phyloP scores from a whole-genome alignment of 2,113 vertebrate species.

The Microtus oregoni region DNA sequence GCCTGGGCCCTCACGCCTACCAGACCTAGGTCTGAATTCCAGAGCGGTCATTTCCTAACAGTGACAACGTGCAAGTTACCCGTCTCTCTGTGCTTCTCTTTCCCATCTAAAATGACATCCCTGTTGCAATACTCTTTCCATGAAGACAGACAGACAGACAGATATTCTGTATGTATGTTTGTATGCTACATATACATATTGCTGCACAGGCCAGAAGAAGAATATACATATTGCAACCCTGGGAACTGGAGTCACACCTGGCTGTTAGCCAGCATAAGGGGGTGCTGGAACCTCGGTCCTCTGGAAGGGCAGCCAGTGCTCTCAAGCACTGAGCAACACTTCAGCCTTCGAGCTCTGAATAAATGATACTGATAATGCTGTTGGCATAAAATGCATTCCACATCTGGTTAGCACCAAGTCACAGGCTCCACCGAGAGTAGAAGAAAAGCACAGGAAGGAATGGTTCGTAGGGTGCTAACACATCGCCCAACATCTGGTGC shows the following conservation, averaged over 20 bases:
- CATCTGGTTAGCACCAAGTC: not conserved
- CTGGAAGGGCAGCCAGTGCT: not conserved
- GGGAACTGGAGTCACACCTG: not conserved
- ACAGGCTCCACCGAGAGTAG: not conserved
- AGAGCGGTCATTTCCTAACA: not conserved
- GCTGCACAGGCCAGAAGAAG: not conserved
- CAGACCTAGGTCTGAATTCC: not conserved
- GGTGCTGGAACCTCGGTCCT: not conserved
- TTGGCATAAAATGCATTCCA: too few species aligned
- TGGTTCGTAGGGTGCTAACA: not conserved
- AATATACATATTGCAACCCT: too few species aligned
- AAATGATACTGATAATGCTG: not conserved
- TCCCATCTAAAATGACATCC: not conserved
- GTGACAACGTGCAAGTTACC: not conserved
- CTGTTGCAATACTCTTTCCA: not conserved
- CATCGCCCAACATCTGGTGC: not conserved
- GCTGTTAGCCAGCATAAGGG: not conserved
- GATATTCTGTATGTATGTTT: not conserved
- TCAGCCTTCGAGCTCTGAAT: not conserved
- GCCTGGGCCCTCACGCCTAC: not conserved
- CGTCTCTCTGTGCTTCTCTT: not conserved
- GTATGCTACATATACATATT: not conserved
- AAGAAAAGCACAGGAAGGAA: slow-evolving; percentile 10
- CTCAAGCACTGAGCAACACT: not conserved
- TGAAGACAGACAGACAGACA: not conserved